A percentile compares a stretch with the other conserved stretches of the same genome.
These are phyloP conservation scores for Spodoptera frugiperda DNA, from an alignment of 1,140 invertebrate species.

Conservation along the genomic window DNA sequence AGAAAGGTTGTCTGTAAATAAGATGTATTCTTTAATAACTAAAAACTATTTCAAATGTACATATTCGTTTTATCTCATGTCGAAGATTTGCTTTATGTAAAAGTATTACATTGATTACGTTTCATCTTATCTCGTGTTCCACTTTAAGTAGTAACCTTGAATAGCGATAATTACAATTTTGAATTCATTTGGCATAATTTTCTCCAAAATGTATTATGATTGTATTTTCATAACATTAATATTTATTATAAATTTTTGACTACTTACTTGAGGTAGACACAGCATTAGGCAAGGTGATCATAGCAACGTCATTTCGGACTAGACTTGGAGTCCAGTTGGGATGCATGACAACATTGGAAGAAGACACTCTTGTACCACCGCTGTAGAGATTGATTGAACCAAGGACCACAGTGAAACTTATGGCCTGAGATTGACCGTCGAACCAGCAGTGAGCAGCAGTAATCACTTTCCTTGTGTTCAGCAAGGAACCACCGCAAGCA, in stretches of 20 bases:
- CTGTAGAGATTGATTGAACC: neutral
- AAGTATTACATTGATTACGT: too few relatives aligned
- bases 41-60: neutral
- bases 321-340: neutral
- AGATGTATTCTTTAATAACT: neutral
- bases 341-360: neutral
- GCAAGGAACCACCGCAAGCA: neutral
- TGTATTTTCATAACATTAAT: neutral
- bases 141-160: too few relatives aligned
- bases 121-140: too few relatives aligned
- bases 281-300: neutral
- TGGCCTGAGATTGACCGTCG: neutral
- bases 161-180: too few relatives aligned
- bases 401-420: neutral
- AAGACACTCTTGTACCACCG: neutral
- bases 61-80: too few relatives aligned
- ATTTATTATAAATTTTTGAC: neutral
- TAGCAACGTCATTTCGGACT: neutral
- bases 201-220: too few relatives aligned
- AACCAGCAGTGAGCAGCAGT: neutral
- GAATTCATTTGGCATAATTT: too few relatives aligned
- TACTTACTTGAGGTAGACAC: neutral
- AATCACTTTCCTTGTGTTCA: neutral
- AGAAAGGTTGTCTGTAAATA: constrained; percentile 51
- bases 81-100: too few relatives aligned